A percentile compares a stretch with the other conserved stretches of the same genome.
phyloP scores from a whole-genome alignment of 2,113 vertebrate genomes.

The Ceratotherium simum region DNA sequence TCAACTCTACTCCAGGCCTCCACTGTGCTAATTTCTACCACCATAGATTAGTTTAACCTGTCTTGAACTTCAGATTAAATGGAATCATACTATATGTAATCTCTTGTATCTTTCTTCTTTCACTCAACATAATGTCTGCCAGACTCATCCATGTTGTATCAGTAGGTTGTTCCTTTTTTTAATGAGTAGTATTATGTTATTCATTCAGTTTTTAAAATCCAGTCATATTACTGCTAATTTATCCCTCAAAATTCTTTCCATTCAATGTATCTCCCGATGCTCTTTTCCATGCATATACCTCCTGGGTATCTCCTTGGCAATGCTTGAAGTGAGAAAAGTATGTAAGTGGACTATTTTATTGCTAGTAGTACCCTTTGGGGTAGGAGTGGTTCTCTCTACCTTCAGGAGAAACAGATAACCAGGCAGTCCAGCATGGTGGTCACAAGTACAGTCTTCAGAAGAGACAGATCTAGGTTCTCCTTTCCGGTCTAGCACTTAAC shows the following conservation, averaged over 20 bases:
- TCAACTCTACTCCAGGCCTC: background rate
- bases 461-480: background rate
- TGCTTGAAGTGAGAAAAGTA: background rate
- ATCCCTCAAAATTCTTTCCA: slow-evolving; percentile 30
- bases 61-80: background rate
- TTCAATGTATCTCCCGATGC: background rate
- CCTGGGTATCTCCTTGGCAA: background rate
- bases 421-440: background rate
- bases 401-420: background rate
- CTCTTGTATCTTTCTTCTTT: slow-evolving; percentile 8
- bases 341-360: background rate
- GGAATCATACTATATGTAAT: background rate
- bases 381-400: background rate
- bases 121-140: background rate
- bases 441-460: background rate
- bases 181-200: background rate
- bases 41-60: background rate
- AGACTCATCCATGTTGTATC: background rate
- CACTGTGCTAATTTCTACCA: background rate
- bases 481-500: slow-evolving; percentile 3
- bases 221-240: slow-evolving; percentile 12
- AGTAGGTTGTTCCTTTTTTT: slow-evolving; percentile 2
- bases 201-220: slow-evolving; percentile 32
- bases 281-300: background rate
- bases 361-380: background rate